Evolutionary conservation across 2,888 invertebrate genomes (phyloP), one percentile per base, ranked within the genome.

Genomic region (Romanomermis culicivorax): DNA sequence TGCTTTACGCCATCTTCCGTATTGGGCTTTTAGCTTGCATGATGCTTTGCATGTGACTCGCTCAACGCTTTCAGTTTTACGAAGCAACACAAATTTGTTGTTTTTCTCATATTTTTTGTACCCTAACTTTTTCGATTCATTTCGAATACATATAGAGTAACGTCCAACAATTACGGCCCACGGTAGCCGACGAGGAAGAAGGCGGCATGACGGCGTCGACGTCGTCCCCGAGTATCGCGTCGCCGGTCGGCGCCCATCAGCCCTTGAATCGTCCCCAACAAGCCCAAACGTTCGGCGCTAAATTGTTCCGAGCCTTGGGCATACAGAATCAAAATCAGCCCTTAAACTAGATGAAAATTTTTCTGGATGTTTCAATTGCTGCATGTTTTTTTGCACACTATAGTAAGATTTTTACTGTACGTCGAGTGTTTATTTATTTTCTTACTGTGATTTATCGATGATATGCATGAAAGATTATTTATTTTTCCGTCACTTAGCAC

Each of bases 301-400:
- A 49, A 27, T n/a, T 49, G 27, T 49, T 27, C 7, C 50, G 29
- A 25, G 25, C 29, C 7, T 49, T 49, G 29, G 50, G 50, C 26
- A 25, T 49, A 27, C 50, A 49, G 27, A 49, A 49, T 49, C 50
- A 25, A 20, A 11, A 11, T 7, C 50, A 49, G 50, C n/a, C n/a
- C n/a, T n/a, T n/a, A 11, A 27, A 27, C 50, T 11, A 20, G 7
- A 27, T 4, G 4, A 49, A 29, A 27, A 20, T 3, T 45, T 23
- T 45, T 11, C 14, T 45, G 7, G 11, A 7, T 45, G 36, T 36
- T 17, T 36, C 36, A 11, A 36, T 36, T 36, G 7, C 17, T 36
- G 7, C 36, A 11, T n/a, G n/a, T n/a, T n/a, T n/a, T n/a, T n/a
- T n/a, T n/a, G n/a, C n/a, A n/a, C n/a, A n/a, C n/a, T n/a, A n/a